Percentiles rank a stretch among this genome's conserved stretches.
These are phyloP conservation scores for Rhabditoides inermis DNA, from an alignment of 2,888 invertebrate genomes.

Conservation along the genomic window DNA sequence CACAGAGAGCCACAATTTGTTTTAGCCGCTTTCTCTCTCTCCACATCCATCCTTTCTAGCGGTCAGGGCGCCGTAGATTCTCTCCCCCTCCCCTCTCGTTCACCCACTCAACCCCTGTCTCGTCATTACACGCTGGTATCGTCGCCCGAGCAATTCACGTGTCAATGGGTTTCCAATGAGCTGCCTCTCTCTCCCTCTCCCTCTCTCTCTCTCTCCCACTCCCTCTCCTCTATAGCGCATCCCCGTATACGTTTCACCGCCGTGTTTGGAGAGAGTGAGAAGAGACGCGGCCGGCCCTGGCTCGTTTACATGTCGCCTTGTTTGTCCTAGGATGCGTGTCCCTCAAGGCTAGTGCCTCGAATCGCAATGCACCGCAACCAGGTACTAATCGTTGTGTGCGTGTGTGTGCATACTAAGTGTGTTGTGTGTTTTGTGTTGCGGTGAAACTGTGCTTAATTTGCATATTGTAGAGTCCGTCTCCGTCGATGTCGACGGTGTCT, in stretches of 20 bases:
- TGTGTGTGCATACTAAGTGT: background rate
- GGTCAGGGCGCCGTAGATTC: background rate
- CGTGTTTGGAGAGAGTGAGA: too few relatives aligned
- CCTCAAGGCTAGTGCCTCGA: too few relatives aligned
- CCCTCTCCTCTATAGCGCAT: too few relatives aligned
- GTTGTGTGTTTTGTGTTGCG: background rate
- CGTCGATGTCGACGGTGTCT: slow-evolving; percentile 51
- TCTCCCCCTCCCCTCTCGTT: background rate
- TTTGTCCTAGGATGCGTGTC: too few relatives aligned
- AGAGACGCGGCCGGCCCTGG: too few relatives aligned
- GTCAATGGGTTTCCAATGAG: too few relatives aligned
- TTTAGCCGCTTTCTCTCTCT: background rate
- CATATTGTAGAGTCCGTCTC: slow-evolving; percentile 49
- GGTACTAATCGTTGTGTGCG: background rate
- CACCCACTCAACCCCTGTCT: background rate
- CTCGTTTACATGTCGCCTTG: too few relatives aligned
- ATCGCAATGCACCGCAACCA: slow-evolving; percentile 10
- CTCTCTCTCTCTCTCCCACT: too few relatives aligned
- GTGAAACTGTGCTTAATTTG: background rate
- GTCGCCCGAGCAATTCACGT: too few relatives aligned
- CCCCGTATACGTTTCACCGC: too few relatives aligned
- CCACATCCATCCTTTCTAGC: too few relatives aligned
- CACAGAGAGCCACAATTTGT: background rate
- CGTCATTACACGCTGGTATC: background rate
- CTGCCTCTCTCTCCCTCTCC: too few relatives aligned